A percentile compares a stretch with the other conserved stretches of the same genome.
phyloP scores from a whole-genome alignment of 1,140 invertebrate species.

The Macrotrachela quadricornifera region DNA sequence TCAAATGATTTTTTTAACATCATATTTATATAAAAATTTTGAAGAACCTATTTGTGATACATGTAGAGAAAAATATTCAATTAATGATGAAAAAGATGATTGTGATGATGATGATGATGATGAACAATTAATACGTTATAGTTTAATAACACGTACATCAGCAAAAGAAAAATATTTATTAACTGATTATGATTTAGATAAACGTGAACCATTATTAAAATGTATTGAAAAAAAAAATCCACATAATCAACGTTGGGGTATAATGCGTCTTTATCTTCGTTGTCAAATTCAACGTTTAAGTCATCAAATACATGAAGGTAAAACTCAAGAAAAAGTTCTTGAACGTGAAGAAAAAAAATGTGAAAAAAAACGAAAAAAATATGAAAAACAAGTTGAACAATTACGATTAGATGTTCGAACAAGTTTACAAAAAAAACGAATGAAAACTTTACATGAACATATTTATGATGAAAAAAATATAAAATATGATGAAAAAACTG shows the following conservation, averaged over 20 bases:
- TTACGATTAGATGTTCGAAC: constrained; percentile 70
- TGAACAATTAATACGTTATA: constrained; percentile 32
- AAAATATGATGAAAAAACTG: constrained; percentile 39
- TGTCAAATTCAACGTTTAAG: constrained; percentile 56
- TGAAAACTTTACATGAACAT: constrained; percentile 45
- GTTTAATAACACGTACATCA: constrained; percentile 70
- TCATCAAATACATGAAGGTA: constrained; percentile 49
- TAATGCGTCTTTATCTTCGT: constrained; percentile 71
- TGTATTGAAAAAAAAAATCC: constrained; percentile 74
- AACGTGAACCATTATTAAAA: constrained; percentile 58
- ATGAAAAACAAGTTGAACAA: constrained; percentile 41
- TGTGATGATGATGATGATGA: constrained; percentile 15
- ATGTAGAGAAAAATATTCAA: constrained; percentile 12
- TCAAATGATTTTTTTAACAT: too few relatives aligned
- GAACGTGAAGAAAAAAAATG: constrained; percentile 48
- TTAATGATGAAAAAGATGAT: constrained; percentile 13
- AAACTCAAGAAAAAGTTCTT: constrained; percentile 45
- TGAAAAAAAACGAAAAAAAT: constrained; percentile 62
- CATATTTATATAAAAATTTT: too few relatives aligned
- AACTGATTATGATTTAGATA: constrained; percentile 75
- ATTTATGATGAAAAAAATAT: constrained; percentile 47
- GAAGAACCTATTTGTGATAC: constrained; percentile 8
- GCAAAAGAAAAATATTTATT: constrained; percentile 70
- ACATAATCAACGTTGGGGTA: constrained; percentile 63
- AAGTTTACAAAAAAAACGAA: constrained; percentile 46